Evolutionary conservation across 2,888 invertebrate species (phyloP), one percentile per base, ranked within the genome.

Genomic region (Lithophane socia): DNA sequence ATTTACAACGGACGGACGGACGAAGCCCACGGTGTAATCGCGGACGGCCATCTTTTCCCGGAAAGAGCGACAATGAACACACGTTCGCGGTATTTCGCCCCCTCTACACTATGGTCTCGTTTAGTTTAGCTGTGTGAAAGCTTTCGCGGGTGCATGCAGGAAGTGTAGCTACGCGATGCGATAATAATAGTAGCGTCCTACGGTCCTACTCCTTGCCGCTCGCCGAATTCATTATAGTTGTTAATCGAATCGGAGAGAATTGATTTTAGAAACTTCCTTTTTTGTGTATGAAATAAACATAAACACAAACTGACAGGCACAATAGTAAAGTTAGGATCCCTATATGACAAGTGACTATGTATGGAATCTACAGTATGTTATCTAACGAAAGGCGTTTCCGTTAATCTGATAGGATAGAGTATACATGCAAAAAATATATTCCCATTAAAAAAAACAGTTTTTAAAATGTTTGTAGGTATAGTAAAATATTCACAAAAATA

Each of bases 11-110:
- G 91, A 81, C 90, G 90, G 84, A 84, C 89, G 87, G 84, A 83
- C 83, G 87, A 86, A 83, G 87, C 86, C 86, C 86, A 86, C 86
- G 85, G 88, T 89, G 91, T 90, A 92, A 92, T 92, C 92, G 91
- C 90, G 90, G 88, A 85, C 92, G 90, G 92, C 91, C 93, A 93
- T 93, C 92, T 91, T 90, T 94, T 94, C 95, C 95, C 92, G 95
- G 96, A 95, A 95, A 93, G 90, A 87, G 91, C 91, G 92, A 95
- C 95, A 95, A 95, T 94, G 93, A 89, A 90, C 88, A 90, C 91
- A 91, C 92, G 92, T 90, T 90, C 92, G 92, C 92, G 92, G 88
- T 88, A 88, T 86, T 85, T 85, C 88, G 90, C 69, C 84, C 84
- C 79, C 89, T 82, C 84, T 81, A 72, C 85, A 21, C 82, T n/a